Conservation (phyloP, 2,888 invertebrate genomes). For the Microctonus hyperodae region DNA sequence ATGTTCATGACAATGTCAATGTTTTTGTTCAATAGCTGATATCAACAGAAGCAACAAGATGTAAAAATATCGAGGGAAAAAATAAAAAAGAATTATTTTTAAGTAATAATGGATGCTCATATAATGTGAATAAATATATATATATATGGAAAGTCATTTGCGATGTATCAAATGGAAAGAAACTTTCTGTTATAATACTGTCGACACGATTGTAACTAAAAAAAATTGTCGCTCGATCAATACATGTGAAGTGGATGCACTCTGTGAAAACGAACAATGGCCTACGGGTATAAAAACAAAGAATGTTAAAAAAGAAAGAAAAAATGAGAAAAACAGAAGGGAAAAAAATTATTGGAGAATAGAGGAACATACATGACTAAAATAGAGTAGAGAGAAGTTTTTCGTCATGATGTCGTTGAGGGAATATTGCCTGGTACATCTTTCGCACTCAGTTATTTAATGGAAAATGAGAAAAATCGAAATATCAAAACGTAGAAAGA, state of each 20-base stretch:
- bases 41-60: not conserved
- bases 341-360: constrained; percentile 9
- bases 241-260: not conserved
- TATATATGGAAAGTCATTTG: not conserved
- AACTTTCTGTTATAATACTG: not conserved
- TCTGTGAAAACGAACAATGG: constrained; percentile 5
- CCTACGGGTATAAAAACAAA: constrained; percentile 14
- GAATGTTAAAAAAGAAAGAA: constrained; percentile 8
- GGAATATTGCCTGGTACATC: not conserved
- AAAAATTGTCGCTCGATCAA: constrained; percentile 4
- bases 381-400: not conserved
- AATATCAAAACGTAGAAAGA: constrained; percentile 1
- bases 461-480: constrained; percentile 10
- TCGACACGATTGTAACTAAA: not conserved
- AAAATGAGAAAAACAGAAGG: constrained; percentile 3
- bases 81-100: not conserved
- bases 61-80: not conserved
- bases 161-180: not conserved
- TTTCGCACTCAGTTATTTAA: constrained; percentile 12
- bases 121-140: not conserved
- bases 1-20: constrained; percentile 34
- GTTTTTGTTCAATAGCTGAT: not conserved
- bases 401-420: not conserved
- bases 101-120: not conserved
- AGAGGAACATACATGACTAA: not conserved